These are phyloP conservation scores for Neocloeon triangulifer DNA, from an alignment of 1,140 invertebrate genomes.

Conservation along the genomic window DNA sequence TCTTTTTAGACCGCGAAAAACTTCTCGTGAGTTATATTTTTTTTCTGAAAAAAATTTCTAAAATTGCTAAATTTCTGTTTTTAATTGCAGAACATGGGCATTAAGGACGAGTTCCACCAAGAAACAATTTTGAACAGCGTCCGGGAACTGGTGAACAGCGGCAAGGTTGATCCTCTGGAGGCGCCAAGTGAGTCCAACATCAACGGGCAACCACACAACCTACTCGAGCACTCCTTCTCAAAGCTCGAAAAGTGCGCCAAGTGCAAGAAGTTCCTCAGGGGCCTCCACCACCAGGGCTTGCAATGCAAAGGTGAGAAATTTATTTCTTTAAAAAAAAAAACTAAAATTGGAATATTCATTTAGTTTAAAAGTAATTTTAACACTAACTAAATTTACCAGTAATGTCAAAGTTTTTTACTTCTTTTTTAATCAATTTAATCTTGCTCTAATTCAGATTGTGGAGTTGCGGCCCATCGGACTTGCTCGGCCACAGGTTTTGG, in stretches of 20 bases:
- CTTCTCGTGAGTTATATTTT: slow-evolving; percentile 30
- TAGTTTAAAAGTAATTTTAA: too few relatives aligned
- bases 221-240: slow-evolving; percentile 43
- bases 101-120: slow-evolving; percentile 55
- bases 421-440: too few relatives aligned
- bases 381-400: too few relatives aligned
- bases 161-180: too few relatives aligned
- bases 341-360: too few relatives aligned
- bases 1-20: slow-evolving; percentile 40
- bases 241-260: slow-evolving; percentile 45
- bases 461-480: slow-evolving; percentile 43
- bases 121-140: slow-evolving; percentile 44
- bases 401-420: too few relatives aligned
- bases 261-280: slow-evolving; percentile 50
- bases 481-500: slow-evolving; percentile 39
- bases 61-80: slow-evolving; percentile 7
- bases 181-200: slow-evolving; percentile 6
- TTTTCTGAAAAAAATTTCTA: slow-evolving; percentile 1
- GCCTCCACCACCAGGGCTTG: slow-evolving; percentile 46
- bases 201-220: slow-evolving; percentile 19
- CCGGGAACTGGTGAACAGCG: slow-evolving; percentile 30
- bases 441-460: slow-evolving; percentile 32
- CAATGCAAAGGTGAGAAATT: slow-evolving; percentile 44
- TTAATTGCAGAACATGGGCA: slow-evolving; percentile 41
- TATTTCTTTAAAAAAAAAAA: too few relatives aligned